Conservation (phyloP, 2,113 vertebrate species). For the Microtus oregoni region DNA sequence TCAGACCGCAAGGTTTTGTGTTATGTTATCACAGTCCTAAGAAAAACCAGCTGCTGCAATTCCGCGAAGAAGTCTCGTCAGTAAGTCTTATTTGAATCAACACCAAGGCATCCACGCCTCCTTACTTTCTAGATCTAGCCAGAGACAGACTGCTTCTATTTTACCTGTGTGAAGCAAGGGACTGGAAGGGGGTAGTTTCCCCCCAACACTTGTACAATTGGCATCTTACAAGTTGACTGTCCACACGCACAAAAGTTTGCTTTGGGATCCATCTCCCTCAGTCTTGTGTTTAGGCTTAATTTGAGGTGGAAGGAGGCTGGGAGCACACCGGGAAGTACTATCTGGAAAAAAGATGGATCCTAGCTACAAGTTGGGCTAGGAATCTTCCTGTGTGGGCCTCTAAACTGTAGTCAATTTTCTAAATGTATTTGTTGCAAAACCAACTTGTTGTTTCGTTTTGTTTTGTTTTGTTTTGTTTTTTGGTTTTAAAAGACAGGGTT, state of each 20-base stretch:
- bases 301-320: not conserved
- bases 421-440: not conserved
- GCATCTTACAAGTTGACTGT: not conserved
- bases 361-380: not conserved
- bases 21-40: not conserved
- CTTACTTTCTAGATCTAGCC: not conserved
- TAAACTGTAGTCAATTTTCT: not conserved
- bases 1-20: too few species aligned
- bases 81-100: not conserved
- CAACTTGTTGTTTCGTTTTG: too few species aligned
- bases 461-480: too few species aligned
- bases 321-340: not conserved
- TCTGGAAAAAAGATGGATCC: not conserved
- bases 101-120: not conserved
- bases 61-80: not conserved
- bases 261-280: not conserved
- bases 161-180: not conserved
- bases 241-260: not conserved
- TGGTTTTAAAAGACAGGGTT: too few species aligned
- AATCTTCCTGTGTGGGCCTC: not conserved
- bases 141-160: not conserved
- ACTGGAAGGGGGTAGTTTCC: not conserved
- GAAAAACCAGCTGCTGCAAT: too few species aligned
- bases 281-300: not conserved
- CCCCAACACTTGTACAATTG: not conserved